Base-by-base conservation (phyloP, 2,797 vertebrate genomes). In the Clarias pachynema region DNA sequence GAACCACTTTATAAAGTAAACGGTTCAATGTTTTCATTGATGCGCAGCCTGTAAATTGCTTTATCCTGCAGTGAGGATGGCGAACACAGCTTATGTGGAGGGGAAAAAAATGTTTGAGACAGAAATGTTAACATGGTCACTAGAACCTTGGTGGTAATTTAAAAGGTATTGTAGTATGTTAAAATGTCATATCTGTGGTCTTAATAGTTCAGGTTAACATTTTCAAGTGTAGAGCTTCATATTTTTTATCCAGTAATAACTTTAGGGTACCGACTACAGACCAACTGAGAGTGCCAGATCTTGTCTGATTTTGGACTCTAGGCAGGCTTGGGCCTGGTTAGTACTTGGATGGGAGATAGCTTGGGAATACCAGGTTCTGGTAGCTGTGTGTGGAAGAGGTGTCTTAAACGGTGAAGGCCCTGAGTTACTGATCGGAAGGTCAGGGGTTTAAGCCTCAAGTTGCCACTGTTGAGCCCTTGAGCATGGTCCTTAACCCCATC, bases 1-100 rank as follows among this genome's bases (percentile, higher is more conserved):
- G 53, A 31, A 44, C n/a, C 34, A 26, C 62, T 65, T 20, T 29
- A 34, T 49, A 31, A 80, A 72, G n/a, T 73, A 69, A 80, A 66
- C 79, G 22, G 62, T 68, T 86, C 16, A 68, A 3, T 44, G 73
- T 59, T 86, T 81, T 72, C 79, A 85, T 74, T 74, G 79, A 74
- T 60, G 78, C 34, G 70, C 59, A 57, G 81, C 12, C 77, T 81
- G 57, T 80, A 6, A 73, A 56, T 20, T 53, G 53, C 34, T 56
- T 66, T 16, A 26, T 26, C 14, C 24, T 24, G 37, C 74, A 57
- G 49, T 22, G 49, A 75, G 49, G 15, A 22, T 24, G 56, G 37
- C 14, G 10, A 59, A 22, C 53, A 15, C 4, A 9, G 66, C 37
- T 53, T 20, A 26, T 72, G 16, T 70, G 7, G 5, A 2, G 15